phyloP scores from a whole-genome alignment of 2,797 vertebrate species.

The Cryptoprocta ferox region DNA sequence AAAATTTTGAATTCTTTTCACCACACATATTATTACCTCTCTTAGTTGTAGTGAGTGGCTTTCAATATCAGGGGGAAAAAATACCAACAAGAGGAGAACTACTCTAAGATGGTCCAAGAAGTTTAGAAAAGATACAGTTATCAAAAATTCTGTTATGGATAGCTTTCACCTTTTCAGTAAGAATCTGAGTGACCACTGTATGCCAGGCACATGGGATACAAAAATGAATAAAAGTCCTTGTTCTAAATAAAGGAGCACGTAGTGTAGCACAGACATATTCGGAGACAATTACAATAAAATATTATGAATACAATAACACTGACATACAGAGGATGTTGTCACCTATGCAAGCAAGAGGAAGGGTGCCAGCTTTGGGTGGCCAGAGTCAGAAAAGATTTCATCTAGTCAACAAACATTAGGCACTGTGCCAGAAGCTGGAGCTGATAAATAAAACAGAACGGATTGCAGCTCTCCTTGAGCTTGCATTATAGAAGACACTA shows the following conservation, averaged over 20 bases:
- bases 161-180: not conserved
- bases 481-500: not conserved
- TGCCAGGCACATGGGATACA: not conserved
- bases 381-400: not conserved
- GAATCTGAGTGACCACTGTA: not conserved
- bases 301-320: not conserved
- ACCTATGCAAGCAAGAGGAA: not conserved
- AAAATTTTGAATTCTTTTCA: not conserved
- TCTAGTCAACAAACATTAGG: not conserved
- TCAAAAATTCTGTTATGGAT: not conserved
- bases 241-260: not conserved
- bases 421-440: not conserved
- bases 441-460: not conserved
- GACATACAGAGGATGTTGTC: not conserved
- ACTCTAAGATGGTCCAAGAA: not conserved
- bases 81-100: not conserved
- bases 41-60: not conserved
- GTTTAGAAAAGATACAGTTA: not conserved
- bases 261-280: not conserved
- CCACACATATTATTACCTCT: not conserved
- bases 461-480: accelerated
- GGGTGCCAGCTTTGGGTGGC: not conserved
- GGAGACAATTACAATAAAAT: not conserved
- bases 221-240: not conserved
- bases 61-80: not conserved